Percentiles rank a stretch among this genome's conserved stretches.
phyloP scores from a whole-genome alignment of 64 coral and sea anemone genomes.

The Pachyseris speciosa region DNA sequence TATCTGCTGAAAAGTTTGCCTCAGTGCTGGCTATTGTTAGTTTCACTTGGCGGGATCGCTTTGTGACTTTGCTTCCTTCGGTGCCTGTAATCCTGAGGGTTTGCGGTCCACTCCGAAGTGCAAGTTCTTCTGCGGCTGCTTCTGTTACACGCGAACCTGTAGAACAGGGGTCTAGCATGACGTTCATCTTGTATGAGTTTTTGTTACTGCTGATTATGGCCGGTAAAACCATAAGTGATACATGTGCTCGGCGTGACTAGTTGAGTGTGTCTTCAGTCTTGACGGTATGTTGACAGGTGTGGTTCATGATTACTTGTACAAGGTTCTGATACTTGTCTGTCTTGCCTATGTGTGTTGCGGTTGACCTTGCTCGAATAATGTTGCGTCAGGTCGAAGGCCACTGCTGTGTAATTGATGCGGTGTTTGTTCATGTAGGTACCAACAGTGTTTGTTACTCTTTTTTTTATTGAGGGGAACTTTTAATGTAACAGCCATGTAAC shows the following conservation, averaged over 20 bases:
- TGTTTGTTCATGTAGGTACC: no score
- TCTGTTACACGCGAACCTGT: conserved; percentile 54
- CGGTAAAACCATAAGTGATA: conserved; percentile 49
- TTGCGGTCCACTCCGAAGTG: neutral
- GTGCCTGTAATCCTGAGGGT: conserved; percentile 54
- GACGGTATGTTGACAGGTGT: no score
- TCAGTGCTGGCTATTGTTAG: neutral
- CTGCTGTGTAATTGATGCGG: no score
- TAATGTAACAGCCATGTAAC: no score
- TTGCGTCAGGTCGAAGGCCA: no score
- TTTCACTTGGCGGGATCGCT: neutral
- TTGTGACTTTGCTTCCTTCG: neutral
- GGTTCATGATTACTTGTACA: no score
- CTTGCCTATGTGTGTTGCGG: no score
- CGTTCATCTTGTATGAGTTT: conserved; percentile 17
- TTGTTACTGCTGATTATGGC: conserved; percentile 11
- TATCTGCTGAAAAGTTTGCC: neutral
- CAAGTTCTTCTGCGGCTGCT: conserved; percentile 33
- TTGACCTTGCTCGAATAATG: no score
- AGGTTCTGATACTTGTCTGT: no score
- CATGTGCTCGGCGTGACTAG: conserved; percentile 18
- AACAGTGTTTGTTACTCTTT: no score
- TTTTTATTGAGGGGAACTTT: no score
- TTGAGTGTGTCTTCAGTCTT: neutral
- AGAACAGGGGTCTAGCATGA: conserved; percentile 65